phyloP scores from a whole-genome alignment of 2,113 vertebrate species.

The Felis chaus region DNA sequence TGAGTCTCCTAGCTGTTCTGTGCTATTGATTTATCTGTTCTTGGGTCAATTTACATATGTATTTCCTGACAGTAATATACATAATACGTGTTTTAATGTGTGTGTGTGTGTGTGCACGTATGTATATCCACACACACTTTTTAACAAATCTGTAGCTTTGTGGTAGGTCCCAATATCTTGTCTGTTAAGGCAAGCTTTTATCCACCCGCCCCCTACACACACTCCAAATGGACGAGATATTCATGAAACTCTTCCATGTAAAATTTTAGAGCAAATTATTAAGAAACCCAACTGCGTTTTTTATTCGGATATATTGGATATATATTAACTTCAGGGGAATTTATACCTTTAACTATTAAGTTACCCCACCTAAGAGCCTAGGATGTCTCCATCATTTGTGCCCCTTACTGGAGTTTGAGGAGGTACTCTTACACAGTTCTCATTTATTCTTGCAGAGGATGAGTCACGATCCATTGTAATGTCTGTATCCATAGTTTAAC shows the following conservation, averaged over 20 bases:
- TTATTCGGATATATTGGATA: background rate
- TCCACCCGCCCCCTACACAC: background rate
- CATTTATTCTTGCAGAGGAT: background rate
- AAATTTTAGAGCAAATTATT: conserved; percentile 8
- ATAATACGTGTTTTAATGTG: background rate
- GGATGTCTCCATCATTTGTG: background rate
- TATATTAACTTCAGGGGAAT: background rate
- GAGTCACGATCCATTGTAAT: background rate
- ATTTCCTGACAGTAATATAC: background rate
- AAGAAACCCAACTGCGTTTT: background rate
- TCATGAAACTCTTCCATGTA: background rate
- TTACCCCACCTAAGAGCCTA: background rate
- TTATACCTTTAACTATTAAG: background rate
- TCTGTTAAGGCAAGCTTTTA: background rate
- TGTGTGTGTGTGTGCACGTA: background rate
- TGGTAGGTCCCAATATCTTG: background rate
- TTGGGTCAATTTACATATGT: background rate
- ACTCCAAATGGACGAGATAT: background rate
- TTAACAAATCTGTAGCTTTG: background rate
- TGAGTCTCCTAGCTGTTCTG: background rate
- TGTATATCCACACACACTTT: background rate
- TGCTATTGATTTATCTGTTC: background rate
- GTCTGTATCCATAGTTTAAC: background rate
- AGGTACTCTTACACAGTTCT: background rate
- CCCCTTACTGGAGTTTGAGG: background rate